Base-by-base conservation (phyloP, 2,888 invertebrate genomes). In the Eristalinus aeneus region DNA sequence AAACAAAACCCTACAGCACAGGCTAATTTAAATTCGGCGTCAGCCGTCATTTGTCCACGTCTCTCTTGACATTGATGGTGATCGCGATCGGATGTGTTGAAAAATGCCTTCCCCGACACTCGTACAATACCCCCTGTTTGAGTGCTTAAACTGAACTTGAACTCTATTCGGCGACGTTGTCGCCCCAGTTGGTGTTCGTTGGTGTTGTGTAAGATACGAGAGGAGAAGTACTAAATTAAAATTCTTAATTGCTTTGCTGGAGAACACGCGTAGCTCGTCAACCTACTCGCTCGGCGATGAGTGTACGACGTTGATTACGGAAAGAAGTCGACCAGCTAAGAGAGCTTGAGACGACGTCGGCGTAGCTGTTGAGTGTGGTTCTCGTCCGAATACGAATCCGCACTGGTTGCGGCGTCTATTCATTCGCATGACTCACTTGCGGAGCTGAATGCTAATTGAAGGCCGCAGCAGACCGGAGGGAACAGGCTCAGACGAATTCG, bases 141-240 rank as follows among this genome's bases (percentile, higher is more conserved):
- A 27, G 56, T 22, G 31, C 31, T 75, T 67, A 46, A 46, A 46
- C 46, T 46, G 46, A 75, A 75, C 74, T 75, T 67, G 65, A 75
- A 75, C 74, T 75, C 67, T 46, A 65, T 67, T 75, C 6, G 20
- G 22, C 67, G 65, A 39, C 31, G 27, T 58, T 22, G 36, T 22
- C 65, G 39, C 23, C n/a, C 2, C 27, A 27, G 32, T 31, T 65
- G 46, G 54, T 58, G 65, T 58, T 23, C 63, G 54, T 27, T 54
- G 34, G 36, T 60, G 58, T 32, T 71, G 69, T 60, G 27, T 65
- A 60, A 71, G 60, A 39, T 39, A n/a, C 8, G 39, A 46, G 39
- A 46, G 16, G 16, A 16, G 46, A 16, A 46, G 46, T 46, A 20
- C 27, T 60, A 60, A 71, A 39, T 71, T 71, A 71, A 71, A 58